Percentiles rank a stretch among this genome's conserved stretches.
Conservation (phyloP, 2,797 vertebrate species). For the Pangasius krempfi region DNA sequence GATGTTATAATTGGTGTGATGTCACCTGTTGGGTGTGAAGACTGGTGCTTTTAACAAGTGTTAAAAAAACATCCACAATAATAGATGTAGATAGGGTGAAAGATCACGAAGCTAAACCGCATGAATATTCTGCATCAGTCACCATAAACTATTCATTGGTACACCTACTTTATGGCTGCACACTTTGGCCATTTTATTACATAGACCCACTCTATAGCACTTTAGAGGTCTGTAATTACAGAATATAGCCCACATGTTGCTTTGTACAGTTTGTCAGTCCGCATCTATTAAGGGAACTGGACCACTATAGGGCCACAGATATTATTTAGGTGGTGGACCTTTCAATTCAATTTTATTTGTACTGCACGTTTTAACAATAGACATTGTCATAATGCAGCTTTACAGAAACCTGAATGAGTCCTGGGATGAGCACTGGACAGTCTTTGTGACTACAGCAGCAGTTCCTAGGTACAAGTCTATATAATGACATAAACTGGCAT, state of each 20-base stretch:
- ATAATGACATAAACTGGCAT: neutral
- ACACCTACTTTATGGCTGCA: neutral
- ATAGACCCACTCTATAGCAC: neutral
- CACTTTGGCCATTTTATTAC: neutral
- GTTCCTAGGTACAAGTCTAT: neutral
- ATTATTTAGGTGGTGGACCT: neutral
- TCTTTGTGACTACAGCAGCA: neutral
- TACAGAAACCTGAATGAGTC: neutral
- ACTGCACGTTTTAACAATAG: neutral
- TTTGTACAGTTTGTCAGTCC: neutral
- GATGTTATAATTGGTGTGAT: neutral
- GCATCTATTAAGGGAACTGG: neutral
- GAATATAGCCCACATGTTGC: neutral
- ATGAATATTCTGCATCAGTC: neutral
- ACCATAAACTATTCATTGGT: neutral
- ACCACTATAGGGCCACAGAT: neutral
- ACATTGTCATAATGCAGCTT: neutral
- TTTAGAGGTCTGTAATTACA: neutral
- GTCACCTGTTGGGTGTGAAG: constrained; percentile 6
- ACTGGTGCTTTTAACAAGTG: constrained; percentile 15
- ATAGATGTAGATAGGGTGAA: neutral
- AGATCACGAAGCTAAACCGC: neutral
- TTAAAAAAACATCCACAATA: neutral
- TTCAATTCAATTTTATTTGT: neutral
- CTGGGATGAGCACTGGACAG: neutral